Conservation (phyloP, 2,797 vertebrate species). For the Capromys pilorides region DNA sequence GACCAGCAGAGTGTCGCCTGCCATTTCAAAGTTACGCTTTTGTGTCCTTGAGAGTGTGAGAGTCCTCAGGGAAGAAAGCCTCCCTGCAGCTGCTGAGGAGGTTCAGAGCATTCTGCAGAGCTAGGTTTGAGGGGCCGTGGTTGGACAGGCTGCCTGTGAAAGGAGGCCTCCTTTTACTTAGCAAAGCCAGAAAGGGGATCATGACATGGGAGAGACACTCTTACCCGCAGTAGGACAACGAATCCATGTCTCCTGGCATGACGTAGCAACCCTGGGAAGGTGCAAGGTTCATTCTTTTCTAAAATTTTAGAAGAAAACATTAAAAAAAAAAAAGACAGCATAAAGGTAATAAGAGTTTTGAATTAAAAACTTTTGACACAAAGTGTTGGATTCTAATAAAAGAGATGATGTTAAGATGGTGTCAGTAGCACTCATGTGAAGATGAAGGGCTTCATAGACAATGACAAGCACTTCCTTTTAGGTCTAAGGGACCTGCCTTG, state of each 20-base stretch:
- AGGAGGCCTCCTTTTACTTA: neutral
- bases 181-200: neutral
- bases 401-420: neutral
- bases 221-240: neutral
- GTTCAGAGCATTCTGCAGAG: neutral
- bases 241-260: neutral
- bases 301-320: too few species aligned
- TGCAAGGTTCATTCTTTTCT: neutral
- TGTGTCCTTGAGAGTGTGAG: neutral
- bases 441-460: neutral
- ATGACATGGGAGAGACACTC: neutral
- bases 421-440: constrained; percentile 4
- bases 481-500: neutral
- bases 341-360: neutral
- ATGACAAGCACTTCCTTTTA: neutral
- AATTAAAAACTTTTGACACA: neutral
- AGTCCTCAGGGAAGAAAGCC: neutral
- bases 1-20: constrained; percentile 1
- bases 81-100: accelerated
- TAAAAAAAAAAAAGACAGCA: neutral
- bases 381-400: neutral
- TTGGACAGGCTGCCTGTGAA: neutral
- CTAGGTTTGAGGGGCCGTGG: neutral
- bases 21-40: constrained; percentile 2
- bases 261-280: neutral